Evolutionary conservation across 2,113 vertebrate species (phyloP), one percentile per base, ranked within the genome.

Genomic region (Anser brachyrhynchus): DNA sequence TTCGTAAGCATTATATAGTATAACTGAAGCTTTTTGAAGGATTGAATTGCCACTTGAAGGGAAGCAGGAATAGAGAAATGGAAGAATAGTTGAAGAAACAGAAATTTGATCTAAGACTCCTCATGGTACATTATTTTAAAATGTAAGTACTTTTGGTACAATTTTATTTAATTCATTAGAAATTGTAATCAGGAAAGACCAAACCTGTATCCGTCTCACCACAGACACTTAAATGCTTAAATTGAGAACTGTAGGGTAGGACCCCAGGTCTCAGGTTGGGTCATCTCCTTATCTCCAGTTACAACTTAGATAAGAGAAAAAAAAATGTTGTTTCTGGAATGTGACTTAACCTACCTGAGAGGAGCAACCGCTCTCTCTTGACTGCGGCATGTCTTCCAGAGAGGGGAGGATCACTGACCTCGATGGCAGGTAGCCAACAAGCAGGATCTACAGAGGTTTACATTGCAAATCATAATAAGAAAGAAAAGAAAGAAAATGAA

Each of bases 391-490:
- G 0, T 0, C 1, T 26, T 11, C 11, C 14, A 17, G 25, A 12
- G 11, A 18, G 1, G 37, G 37, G 73, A 25, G 8, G 11, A 17
- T 0, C 3, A 7, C 23, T 8, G 17, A 12, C 52, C n/a, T 19
- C 33, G 20, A 11, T 4, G 0, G 43, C 58, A 65, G 29, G 20
- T 1, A 11, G 16, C 9, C 0, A 1, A 22, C 14, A 2, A 1
- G 7, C 23, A 26, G 18, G 5, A 3, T 18, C 37, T 25, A 11
- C 35, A 11, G 33, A 59, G 26, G 11, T 70, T 7, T 80, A 22
- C 26, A 11, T 13, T 1, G 10, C 21, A 35, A 84, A 59, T 29
- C 19, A 43, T 7, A 3, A 37, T 58, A 75, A 22, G 23, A 2
- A 26, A 55, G 41, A 1, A 6, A 7, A 28, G 57, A 41, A 55